phyloP scores from a whole-genome alignment of 2,113 vertebrate species.

The Megaceryle torquata region DNA sequence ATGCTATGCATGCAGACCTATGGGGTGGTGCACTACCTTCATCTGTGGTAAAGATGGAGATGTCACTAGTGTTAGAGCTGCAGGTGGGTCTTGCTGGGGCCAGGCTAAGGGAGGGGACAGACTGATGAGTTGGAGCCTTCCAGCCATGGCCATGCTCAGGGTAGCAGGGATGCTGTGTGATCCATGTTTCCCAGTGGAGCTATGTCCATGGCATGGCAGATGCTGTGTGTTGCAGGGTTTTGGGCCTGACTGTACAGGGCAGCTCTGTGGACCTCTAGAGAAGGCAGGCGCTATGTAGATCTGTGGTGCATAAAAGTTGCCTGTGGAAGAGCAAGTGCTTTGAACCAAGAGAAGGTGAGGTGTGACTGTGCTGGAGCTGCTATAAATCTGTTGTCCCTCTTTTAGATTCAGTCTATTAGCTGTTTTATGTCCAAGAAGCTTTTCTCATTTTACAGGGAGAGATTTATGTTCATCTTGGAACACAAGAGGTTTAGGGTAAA shows the following conservation, averaged over 20 bases:
- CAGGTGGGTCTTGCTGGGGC: not conserved
- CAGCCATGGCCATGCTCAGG: not conserved
- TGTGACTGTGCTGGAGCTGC: not conserved
- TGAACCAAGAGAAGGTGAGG: not conserved
- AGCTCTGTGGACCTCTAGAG: not conserved
- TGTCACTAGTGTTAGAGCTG: not conserved
- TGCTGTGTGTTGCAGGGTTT: not conserved
- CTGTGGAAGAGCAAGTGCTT: not conserved
- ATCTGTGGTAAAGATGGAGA: not conserved
- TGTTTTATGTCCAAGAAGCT: not conserved
- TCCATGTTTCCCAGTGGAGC: not conserved
- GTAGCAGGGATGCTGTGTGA: not conserved
- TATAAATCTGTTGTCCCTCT: not conserved
- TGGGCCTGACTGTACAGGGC: not conserved
- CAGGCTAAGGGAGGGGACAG: not conserved
- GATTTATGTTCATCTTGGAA: not conserved
- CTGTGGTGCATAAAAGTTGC: not conserved
- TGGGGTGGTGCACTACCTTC: not conserved
- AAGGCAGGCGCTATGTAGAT: not conserved
- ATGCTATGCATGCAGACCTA: accelerated
- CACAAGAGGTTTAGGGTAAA: no score
- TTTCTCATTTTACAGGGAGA: not conserved
- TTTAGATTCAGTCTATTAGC: not conserved
- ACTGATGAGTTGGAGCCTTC: not conserved
- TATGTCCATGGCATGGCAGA: accelerated